Evolutionary conservation across 2,797 vertebrate species (phyloP).

Genomic region (Margarornis squamiger): DNA sequence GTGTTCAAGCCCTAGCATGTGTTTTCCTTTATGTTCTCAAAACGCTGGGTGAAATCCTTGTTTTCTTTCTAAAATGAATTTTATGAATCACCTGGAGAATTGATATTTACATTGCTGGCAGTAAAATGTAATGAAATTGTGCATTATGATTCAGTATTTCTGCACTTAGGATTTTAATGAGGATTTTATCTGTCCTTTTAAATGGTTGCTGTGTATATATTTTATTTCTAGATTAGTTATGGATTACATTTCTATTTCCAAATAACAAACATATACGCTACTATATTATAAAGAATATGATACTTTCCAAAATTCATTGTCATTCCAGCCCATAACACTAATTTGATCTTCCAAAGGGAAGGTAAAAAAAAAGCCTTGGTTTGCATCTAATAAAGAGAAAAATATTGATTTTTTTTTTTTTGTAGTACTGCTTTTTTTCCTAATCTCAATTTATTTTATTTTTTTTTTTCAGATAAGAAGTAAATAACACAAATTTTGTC

Average conservation of each 20-base stretch:
- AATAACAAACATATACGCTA: slow-evolving; percentile 42
- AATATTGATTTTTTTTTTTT: background rate
- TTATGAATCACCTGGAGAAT: slow-evolving; percentile 68
- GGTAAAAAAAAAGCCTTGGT: background rate
- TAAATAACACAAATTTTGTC: background rate
- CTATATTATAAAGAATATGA: slow-evolving; percentile 7
- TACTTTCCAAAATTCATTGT: slow-evolving; percentile 18
- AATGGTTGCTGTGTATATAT: slow-evolving; percentile 54
- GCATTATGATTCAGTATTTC: slow-evolving; percentile 71
- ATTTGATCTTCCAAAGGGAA: slow-evolving; percentile 34
- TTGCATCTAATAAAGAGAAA: background rate
- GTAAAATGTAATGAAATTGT: slow-evolving; percentile 69
- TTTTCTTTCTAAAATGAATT: slow-evolving; percentile 56
- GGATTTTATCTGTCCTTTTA: slow-evolving; percentile 68
- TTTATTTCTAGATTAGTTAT: slow-evolving; percentile 69
- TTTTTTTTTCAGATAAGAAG: background rate
- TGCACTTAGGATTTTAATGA: slow-evolving; percentile 68
- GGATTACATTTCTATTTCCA: slow-evolving; percentile 60
- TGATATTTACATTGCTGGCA: slow-evolving; percentile 65
- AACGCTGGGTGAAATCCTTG: slow-evolving; percentile 41
- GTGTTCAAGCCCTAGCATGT: slow-evolving; percentile 25
- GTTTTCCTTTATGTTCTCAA: slow-evolving; percentile 61
- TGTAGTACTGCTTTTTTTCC: background rate
- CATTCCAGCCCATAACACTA: slow-evolving; percentile 18
- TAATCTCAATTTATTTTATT: background rate